Base-by-base conservation (phyloP, 2,888 invertebrate species). In the Spodoptera picta region DNA sequence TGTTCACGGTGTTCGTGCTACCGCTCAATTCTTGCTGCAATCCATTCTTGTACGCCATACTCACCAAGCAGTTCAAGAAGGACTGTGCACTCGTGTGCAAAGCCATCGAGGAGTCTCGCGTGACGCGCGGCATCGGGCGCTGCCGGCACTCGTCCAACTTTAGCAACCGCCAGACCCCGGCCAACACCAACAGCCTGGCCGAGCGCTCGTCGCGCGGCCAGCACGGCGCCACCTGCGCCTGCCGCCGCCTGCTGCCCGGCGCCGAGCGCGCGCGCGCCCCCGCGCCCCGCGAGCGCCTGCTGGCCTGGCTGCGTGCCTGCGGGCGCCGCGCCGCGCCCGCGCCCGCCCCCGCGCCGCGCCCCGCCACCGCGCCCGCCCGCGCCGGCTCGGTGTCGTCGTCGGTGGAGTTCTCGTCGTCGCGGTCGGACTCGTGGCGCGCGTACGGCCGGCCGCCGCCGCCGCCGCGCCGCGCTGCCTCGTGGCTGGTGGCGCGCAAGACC, bases 1-100 rank as follows among this genome's bases (percentile, higher is more conserved):
- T 98, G 78, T 98, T 98, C 88, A 99, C 99, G 2, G 99, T 99
- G 46, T 99, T 99, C 89, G 97, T 99, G 60, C 95, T 99, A 80
- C 99, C 99, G 1, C 94, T 99, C 71, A 99, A 99, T 92, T 98
- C 98, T 12, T 99, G 99, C 91, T 99, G 99, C 92, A 99, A 99
- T 93, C 99, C 99, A 0, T 99, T 99, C 90, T 96, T 99, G 36
- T 99, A 99, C 90, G 99, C 99, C 55, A 99, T 99, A 79, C 96
- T 99, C 84, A 99, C 99, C 7, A 99, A 99, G 88, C 99, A 99
- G 90, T 99, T 99, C 91, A 99, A 99, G 92, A 98, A 98, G 92
- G 99, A 99, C 93, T 99, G 99, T 93, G 98, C 99, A 3, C 96
- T 98, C 88, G 97, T 99, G 64, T 99, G 99, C 93, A 98, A 99